Base-by-base conservation (phyloP, 2,113 vertebrate species). In the Neodontobutis hainanensis region DNA sequence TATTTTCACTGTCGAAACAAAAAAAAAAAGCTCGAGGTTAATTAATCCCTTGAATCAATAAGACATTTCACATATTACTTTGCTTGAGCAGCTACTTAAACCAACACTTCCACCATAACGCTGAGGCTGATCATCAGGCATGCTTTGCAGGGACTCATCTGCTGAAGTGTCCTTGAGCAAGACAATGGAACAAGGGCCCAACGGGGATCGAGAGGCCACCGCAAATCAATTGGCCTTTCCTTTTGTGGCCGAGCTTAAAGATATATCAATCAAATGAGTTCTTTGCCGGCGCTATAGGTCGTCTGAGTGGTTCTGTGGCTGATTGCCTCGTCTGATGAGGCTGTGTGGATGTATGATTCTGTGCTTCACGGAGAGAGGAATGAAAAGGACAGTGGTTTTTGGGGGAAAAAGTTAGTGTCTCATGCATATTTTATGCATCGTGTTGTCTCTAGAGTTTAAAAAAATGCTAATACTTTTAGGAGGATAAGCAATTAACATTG, bases 321-420 rank as follows among this genome's bases (percentile, higher is more conserved):
- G 53, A 61, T 66, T 78, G 64, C 68, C 34, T 53, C 15, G 19
- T 49, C 51, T 66, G 65, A 73, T 64, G 48, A 66, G 38, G 4
- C 55, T n/a, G 52, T 27, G 16, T 7, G 44, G 40, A 34, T 64
- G 48, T 60, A 27, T 1, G 19, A 27, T 27, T 27, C 3, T 27
- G 19, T 27, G 19, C 19, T 27, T 3, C 19, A 27, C 19, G 19
- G 19, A 27, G 19, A 27, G 19, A 27, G 19, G 19, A 27, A 27
- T 2, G 19, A 27, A 27, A 27, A 27, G 3, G 19, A 27, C 19
- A 27, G 19, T 3, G 19, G 19, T 27, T 2, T 27, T 27, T 27
- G 3, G 19, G 19, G 19, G 3, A 27, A 27, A 27, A 27, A 27
- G 19, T 27, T 27, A 27, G 19, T 27, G 19, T 27, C 19, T 27